Evolutionary conservation across 2,797 vertebrate genomes (phyloP), one percentile per base, ranked within the genome.

Genomic region (Manis javanica): DNA sequence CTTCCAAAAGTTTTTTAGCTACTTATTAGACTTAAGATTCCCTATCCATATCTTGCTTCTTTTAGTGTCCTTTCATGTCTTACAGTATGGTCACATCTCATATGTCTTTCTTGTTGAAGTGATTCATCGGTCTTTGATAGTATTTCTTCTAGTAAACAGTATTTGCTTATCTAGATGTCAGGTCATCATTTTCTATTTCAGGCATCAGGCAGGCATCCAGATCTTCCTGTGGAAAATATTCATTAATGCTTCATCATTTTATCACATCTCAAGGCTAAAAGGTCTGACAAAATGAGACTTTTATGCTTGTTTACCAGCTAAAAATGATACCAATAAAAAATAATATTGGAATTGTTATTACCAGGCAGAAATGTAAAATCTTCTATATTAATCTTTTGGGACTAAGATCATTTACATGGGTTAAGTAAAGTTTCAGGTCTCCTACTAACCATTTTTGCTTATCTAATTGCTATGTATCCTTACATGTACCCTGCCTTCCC

Each of bases 191-290:
- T 97, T 92, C 74, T 91, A 39, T 95, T 95, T 96, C 57, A 95
- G 39, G 14, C 91, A 94, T 88, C 21, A 46, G 49, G 23, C 51
- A 86, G 68, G n/a, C 79, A 64, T 86, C 68, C 61, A 94, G 64
- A 85, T 91, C 63, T 84, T 86, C 55, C 39, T 93, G n/a, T 63
- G 37, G 94, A 94, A 95, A 96, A 79, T 81, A 91, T 29, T 96
- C 42, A 91, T 74, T 97, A 96, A 94, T 92, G 24, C 64, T 90
- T 90, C 57, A 61, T 94, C 49, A 81, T 39, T 46, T 97, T 83
- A 83, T 46, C 31, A 29, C 19, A 96, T 95, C 71, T 95, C 88
- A 94, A 96, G 84, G 75, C 95, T 97, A 97, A 95, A 95, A 94
- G 68, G 0, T 63, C 88, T 93, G 87, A 96, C 69, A 90, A 95